phyloP scores from a whole-genome alignment of 1,140 invertebrate genomes.

The Bradysia coprophila region DNA sequence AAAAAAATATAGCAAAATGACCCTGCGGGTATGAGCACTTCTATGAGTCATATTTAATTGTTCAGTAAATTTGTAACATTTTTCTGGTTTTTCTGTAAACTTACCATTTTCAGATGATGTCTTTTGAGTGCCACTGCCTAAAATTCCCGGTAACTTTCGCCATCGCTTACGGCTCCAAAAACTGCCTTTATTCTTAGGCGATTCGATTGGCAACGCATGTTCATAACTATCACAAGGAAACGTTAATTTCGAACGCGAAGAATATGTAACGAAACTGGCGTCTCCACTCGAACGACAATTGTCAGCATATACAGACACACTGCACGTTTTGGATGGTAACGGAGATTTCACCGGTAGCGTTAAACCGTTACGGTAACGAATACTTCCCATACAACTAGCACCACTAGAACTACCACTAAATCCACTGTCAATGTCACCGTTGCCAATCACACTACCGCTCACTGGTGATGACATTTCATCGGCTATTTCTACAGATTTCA shows the following conservation, averaged over 20 bases:
- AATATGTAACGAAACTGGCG: conserved; percentile 4
- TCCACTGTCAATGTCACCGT: conserved; percentile 54
- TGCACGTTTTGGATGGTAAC: conserved; percentile 1
- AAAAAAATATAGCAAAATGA: no score
- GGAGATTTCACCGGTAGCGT: conserved; percentile 1
- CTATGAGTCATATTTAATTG: no score
- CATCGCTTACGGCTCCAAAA: conserved; percentile 55
- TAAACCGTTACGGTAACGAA: conserved; percentile 22
- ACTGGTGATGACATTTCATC: conserved; percentile 48
- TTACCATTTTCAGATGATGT: conserved; percentile 33
- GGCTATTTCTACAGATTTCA: conserved; percentile 39
- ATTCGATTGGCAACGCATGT: conserved; percentile 7
- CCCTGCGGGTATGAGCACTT: no score
- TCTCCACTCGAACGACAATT: conserved; percentile 2
- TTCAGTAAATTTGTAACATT: no score
- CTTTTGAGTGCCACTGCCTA: conserved; percentile 41
- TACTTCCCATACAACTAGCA: conserved; percentile 49
- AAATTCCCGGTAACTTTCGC: conserved; percentile 55
- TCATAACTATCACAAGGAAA: no score
- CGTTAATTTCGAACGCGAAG: conserved; percentile 2
- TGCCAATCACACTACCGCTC: conserved; percentile 17
- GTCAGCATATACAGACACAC: not conserved
- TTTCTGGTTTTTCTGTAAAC: no score
- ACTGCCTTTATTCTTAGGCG: conserved; percentile 23
- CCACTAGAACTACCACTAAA: conserved; percentile 61